Percentiles rank a stretch among this genome's conserved stretches.
phyloP scores from a whole-genome alignment of 1,140 invertebrate species.

The Orchestia grillus region DNA sequence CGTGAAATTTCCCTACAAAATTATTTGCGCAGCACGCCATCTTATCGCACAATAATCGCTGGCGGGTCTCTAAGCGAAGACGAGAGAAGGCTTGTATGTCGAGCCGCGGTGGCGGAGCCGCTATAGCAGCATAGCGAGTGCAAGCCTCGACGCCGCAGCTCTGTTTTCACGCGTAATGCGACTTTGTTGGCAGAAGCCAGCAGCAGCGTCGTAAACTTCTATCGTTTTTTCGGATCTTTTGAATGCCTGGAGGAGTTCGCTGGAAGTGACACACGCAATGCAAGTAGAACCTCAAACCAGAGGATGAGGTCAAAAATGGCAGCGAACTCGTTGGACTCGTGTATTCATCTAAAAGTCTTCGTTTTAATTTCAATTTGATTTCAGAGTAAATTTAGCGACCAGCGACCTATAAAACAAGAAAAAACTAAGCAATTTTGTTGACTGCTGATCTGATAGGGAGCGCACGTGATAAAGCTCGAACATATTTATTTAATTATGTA shows the following conservation, averaged over 20 bases:
- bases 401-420: neutral
- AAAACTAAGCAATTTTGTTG: neutral
- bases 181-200: neutral
- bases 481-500: neutral
- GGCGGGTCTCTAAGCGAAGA: neutral
- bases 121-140: neutral
- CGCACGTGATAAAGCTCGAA: neutral
- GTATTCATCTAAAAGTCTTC: too few relatives aligned
- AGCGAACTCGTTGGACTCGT: neutral
- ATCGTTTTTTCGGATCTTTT: neutral
- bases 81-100: neutral
- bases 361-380: neutral
- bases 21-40: too few relatives aligned
- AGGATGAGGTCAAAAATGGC: neutral
- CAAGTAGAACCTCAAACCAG: neutral
- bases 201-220: neutral
- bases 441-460: neutral
- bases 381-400: neutral
- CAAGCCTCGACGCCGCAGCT: neutral
- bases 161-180: neutral
- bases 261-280: neutral
- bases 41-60: too few relatives aligned
- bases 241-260: neutral
- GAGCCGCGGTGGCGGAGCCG: neutral
- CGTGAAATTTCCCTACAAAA: too few relatives aligned